Conservation (phyloP, 2,113 vertebrate species). For the Rhombomys opimus region DNA sequence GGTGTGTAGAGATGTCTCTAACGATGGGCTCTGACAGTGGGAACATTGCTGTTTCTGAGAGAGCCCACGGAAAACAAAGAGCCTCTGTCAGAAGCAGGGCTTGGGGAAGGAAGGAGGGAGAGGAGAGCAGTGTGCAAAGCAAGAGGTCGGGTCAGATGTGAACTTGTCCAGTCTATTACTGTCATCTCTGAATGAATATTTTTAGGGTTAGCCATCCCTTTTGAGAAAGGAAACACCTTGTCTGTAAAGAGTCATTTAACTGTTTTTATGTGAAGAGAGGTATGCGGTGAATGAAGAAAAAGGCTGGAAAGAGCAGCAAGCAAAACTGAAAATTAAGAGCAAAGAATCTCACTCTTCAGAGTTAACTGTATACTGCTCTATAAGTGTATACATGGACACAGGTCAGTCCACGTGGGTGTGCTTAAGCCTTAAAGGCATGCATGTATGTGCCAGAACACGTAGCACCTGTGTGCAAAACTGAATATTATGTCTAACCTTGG, state of each 20-base stretch:
- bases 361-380: neutral
- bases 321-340: neutral
- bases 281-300: constrained; percentile 15
- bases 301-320: neutral
- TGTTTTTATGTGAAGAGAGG: neutral
- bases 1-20: neutral
- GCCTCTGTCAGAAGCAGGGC: neutral
- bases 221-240: constrained; percentile 52
- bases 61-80: neutral
- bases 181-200: neutral
- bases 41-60: constrained; percentile 7
- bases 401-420: neutral
- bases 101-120: neutral
- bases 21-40: neutral
- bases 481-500: neutral
- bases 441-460: neutral
- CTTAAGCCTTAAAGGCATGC: neutral
- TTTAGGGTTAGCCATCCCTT: constrained; percentile 10
- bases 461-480: neutral
- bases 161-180: constrained; percentile 61
- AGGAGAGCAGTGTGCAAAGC: neutral
- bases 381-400: neutral
- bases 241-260: neutral
- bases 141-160: constrained; percentile 40
- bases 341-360: neutral